Base-by-base conservation (phyloP, 2,888 invertebrate species). In the Yponomeuta sedellus region DNA sequence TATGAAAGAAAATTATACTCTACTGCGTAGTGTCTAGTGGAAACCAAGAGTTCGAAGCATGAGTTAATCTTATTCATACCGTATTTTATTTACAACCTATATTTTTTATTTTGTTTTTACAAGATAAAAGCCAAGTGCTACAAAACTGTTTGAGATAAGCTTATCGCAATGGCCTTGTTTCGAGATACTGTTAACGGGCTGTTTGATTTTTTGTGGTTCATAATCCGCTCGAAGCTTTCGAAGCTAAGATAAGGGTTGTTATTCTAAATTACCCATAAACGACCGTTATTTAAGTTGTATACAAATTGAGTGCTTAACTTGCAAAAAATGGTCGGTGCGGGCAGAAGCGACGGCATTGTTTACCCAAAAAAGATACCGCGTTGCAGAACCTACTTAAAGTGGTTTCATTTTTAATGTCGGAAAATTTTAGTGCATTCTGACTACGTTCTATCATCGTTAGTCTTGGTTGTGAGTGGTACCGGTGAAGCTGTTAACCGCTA, bases 101-200 rank as follows among this genome's bases (percentile, higher is more conserved):
- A 34, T 5, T 34, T 5, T 34, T 66, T 66, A 57, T 58, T 28
- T 65, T 57, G 20, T 56, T n/a, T 19, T 22, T 57, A 34, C 61
- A 52, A 16, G 44, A 52, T 52, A 52, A 52, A 52, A 16, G 10
- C 16, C 62, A 68, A 68, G 59, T 22, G 58, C 64, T 59, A 44
- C 52, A 44, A 64, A 66, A 65, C n/a, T 70, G 66, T 66, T 67
- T 44, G 63, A 74, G 80, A 80, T 80, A 81, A 77, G 70, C 68
- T 85, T 83, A 85, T 86, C 86, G 79, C 80, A 85, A 85, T 82
- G 76, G 75, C 70, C 71, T 71, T 81, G 82, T 83, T 79, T 69
- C 69, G 63, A 80, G 85, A 86, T 86, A 85, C 84, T 81, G 77
- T 81, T 73, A 65, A 64, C 65, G 16, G 16, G 77, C 82, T 73